phyloP scores from a whole-genome alignment of 2,113 vertebrate genomes.

The Rhinogobius similis region DNA sequence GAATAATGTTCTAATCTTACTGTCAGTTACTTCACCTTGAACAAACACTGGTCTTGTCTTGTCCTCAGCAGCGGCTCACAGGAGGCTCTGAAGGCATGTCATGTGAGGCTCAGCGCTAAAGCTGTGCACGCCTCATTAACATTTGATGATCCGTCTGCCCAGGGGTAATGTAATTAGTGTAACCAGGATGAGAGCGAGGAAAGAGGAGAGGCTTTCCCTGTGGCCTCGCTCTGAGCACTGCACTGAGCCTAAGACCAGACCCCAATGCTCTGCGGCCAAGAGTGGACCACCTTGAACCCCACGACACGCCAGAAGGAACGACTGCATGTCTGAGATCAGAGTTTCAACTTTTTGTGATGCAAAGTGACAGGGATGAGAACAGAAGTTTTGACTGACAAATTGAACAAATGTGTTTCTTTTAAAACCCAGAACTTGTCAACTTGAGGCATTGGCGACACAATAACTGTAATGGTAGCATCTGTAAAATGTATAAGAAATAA shows the following conservation, averaged over 20 bases:
- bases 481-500: too few species aligned
- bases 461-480: too few species aligned
- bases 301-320: slow-evolving; percentile 1
- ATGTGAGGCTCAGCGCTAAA: slow-evolving; percentile 29
- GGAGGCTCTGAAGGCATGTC: slow-evolving; percentile 12
- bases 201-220: slow-evolving; percentile 20
- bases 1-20: not conserved
- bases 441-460: too few species aligned
- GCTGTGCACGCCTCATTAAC: slow-evolving; percentile 53
- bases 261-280: not conserved
- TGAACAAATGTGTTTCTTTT: not conserved
- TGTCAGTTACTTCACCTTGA: not conserved
- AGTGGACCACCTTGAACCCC: slow-evolving; percentile 17
- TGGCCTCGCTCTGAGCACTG: slow-evolving; percentile 6
- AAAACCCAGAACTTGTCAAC: not conserved
- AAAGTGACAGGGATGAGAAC: slow-evolving; percentile 40
- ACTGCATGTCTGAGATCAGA: slow-evolving; percentile 18
- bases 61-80: not conserved
- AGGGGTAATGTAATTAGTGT: slow-evolving; percentile 63
- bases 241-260: slow-evolving; percentile 22
- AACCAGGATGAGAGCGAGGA: slow-evolving; percentile 36
- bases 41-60: not conserved
- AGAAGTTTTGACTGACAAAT: slow-evolving; percentile 14
- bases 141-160: slow-evolving; percentile 62
- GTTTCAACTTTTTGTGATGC: slow-evolving; percentile 29